These are phyloP conservation scores for Isurus oxyrinchus DNA, from an alignment of 2,113 vertebrate species.

Conservation along the genomic window DNA sequence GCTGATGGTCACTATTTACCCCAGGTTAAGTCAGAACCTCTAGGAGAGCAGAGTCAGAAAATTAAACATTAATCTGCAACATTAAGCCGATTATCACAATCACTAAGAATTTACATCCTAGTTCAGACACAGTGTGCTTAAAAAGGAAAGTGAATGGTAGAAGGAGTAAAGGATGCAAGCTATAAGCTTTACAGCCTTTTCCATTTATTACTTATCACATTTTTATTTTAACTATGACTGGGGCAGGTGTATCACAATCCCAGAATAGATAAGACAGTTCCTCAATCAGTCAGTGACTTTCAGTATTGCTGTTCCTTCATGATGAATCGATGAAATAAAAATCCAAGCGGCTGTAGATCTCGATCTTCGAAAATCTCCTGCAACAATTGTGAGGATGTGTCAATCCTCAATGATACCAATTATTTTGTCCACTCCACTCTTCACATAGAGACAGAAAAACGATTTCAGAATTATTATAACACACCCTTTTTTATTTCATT, in stretches of 20 bases:
- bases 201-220: not conserved
- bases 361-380: not conserved
- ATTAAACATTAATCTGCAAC: not conserved
- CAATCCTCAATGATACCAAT: not conserved
- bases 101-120: not conserved
- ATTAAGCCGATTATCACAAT: too few species aligned
- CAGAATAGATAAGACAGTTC: not conserved
- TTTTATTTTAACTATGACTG: not conserved
- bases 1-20: not conserved
- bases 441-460: not conserved
- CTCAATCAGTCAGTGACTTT: not conserved
- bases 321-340: not conserved
- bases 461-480: constrained; percentile 15
- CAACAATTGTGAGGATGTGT: not conserved
- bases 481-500: not conserved
- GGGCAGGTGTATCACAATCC: not conserved
- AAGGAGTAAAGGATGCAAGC: not conserved
- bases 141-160: not conserved
- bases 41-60: not conserved
- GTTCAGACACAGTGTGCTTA: too few species aligned
- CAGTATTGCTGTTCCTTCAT: not conserved
- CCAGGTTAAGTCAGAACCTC: not conserved
- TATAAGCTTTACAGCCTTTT: not conserved
- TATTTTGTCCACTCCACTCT: not conserved
- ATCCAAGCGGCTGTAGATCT: not conserved